phyloP scores from a whole-genome alignment of 2,888 invertebrate species.

The Euzophera pinguis region DNA sequence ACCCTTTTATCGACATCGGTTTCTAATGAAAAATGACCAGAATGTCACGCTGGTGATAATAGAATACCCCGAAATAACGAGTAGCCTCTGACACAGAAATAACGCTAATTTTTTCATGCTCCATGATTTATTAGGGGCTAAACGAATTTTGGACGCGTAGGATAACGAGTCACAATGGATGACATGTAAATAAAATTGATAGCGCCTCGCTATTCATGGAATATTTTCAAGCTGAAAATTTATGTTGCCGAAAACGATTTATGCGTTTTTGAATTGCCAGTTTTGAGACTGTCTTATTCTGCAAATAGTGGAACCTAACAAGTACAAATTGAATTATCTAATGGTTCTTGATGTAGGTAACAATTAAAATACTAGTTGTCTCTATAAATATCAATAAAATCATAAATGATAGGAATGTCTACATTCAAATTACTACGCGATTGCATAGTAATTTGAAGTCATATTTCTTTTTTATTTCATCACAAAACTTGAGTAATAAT shows the following conservation, averaged over 20 bases:
- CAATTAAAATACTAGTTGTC: too few relatives aligned
- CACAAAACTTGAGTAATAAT: too few relatives aligned
- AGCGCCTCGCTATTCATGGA: slow-evolving; percentile 26
- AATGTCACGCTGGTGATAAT: slow-evolving; percentile 38
- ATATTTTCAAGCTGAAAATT: slow-evolving; percentile 17
- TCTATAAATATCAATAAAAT: too few relatives aligned
- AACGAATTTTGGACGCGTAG: slow-evolving; percentile 42
- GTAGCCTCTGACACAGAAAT: slow-evolving; percentile 42
- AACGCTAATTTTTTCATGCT: slow-evolving; percentile 52
- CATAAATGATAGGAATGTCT: too few relatives aligned
- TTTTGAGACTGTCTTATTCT: neutral
- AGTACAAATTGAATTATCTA: neutral
- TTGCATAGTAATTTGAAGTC: too few relatives aligned
- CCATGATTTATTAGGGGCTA: slow-evolving; percentile 55
- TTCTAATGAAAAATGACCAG: slow-evolving; percentile 45
- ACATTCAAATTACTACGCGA: too few relatives aligned
- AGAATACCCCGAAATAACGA: slow-evolving; percentile 41
- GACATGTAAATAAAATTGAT: slow-evolving; percentile 54
- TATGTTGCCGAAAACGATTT: slow-evolving; percentile 16
- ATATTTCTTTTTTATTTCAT: too few relatives aligned
- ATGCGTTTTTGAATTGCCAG: slow-evolving; percentile 9
- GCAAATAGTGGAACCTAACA: neutral
- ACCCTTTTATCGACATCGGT: slow-evolving; percentile 37
- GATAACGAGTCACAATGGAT: slow-evolving; percentile 46
- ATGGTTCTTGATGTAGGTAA: too few relatives aligned